Base-by-base conservation (phyloP, 2,797 vertebrate genomes). In the Picus viridis region DNA sequence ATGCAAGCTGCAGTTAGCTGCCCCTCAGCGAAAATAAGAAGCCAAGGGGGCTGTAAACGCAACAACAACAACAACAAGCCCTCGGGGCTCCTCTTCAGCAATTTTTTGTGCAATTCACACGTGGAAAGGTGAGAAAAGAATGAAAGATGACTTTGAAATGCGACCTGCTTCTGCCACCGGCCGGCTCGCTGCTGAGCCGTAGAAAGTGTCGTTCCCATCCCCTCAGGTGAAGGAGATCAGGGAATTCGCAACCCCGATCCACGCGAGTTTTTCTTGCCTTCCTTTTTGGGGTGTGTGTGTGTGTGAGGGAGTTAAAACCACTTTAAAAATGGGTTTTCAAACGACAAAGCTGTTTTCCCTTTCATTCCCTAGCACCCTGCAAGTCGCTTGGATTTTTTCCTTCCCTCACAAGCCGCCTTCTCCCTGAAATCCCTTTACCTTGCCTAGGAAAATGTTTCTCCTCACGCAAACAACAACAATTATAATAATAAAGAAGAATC, bases 81-180 rank as follows among this genome's bases (percentile, higher is more conserved):
- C 84, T 62, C 68, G 69, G 83, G 57, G 77, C 7, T 91, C 56
- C 84, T 85, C 77, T 71, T 10, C 86, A 7, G 88, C 68, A 56
- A 10, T n/a, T 36, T 72, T 83, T 67, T 32, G 76, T 70, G 90
- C 67, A 73, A 83, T 85, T 91, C 93, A 63, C 92, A 90, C 90
- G 76, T 89, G 86, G 86, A 86, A 94, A 95, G 41, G 94, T 78
- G 94, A 94, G 94, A 93, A 94, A 94, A 88, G 86, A 56, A 75
- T n/a, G 90, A 92, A 72, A 84, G 86, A 84, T 82, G 30, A 2
- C 93, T 96, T 87, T 85, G 95, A 95, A 96, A 95, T 67, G 92
- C 14, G 94, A 94, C 59, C 93, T 72, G 49, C 18, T 4, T 80
- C 18, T 11, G 18, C 71, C 68, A 7, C 85, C 27, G 29, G 26